A percentile compares a stretch with the other conserved stretches of the same genome.
These are phyloP conservation scores for Numenius phaeopus DNA, from an alignment of 2,797 vertebrate genomes.

Conservation along the genomic window DNA sequence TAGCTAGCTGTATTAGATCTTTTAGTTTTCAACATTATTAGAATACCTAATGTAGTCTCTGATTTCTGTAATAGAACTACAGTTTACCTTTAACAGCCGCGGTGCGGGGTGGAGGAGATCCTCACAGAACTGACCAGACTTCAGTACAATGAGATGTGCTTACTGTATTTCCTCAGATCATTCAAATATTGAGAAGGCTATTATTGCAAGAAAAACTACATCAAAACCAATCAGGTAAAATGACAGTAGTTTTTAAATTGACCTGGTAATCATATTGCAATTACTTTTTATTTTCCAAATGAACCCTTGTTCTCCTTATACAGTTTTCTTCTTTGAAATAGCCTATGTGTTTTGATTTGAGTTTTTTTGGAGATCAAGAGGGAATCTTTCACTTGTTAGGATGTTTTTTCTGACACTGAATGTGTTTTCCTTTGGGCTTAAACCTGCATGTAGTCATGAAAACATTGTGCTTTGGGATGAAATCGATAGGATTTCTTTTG, in stretches of 20 bases:
- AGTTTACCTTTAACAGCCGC: background rate
- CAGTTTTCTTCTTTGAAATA: background rate
- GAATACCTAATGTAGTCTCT: background rate
- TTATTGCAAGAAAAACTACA: background rate
- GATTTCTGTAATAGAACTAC: background rate
- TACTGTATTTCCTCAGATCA: background rate
- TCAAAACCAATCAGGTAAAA: background rate
- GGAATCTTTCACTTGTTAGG: background rate
- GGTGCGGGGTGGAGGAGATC: fast-evolving
- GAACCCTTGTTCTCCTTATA: background rate
- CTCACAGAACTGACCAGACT: background rate
- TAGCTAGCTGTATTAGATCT: background rate
- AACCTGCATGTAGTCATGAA: background rate
- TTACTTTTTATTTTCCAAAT: background rate
- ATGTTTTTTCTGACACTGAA: background rate
- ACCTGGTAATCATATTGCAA: background rate
- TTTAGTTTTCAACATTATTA: background rate
- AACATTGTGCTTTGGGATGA: background rate
- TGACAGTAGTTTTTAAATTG: background rate
- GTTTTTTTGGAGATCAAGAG: background rate
- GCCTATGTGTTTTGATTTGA: background rate
- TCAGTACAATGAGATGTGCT: background rate
- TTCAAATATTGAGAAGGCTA: background rate
- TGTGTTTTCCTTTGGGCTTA: background rate
- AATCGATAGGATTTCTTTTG: background rate